These are phyloP conservation scores for Gouania willdenowi DNA, from an alignment of 2,797 vertebrate species.

Conservation along the genomic window DNA sequence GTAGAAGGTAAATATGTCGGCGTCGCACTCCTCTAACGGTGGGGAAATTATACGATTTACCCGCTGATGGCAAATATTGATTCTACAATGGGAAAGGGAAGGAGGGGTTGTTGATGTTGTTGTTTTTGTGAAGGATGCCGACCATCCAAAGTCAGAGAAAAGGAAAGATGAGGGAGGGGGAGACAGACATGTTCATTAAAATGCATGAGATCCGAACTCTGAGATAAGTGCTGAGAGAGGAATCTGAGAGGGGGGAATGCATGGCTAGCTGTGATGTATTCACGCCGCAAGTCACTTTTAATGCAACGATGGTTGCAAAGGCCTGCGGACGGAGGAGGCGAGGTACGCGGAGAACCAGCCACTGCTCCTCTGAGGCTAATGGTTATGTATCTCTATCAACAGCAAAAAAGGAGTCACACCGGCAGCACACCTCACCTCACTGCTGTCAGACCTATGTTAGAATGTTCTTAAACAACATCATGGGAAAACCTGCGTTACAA, in stretches of 20 bases:
- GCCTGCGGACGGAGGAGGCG: slow-evolving; percentile 36
- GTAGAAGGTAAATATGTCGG: slow-evolving; percentile 63
- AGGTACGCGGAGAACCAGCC: no score
- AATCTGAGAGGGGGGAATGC: slow-evolving; percentile 39
- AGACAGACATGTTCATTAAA: slow-evolving; percentile 66
- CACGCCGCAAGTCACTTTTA: slow-evolving; percentile 65
- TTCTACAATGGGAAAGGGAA: slow-evolving; percentile 54
- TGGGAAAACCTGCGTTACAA: no score
- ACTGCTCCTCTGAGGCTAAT: no score
- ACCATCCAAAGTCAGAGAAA: slow-evolving; percentile 69
- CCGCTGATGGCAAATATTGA: slow-evolving; percentile 79
- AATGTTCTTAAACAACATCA: no score
- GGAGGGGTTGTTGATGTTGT: slow-evolving; percentile 33
- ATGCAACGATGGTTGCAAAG: slow-evolving; percentile 53
- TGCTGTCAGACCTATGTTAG: no score
- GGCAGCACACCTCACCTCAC: no score
- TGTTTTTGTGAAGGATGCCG: slow-evolving; percentile 70
- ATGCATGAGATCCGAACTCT: slow-evolving; percentile 71
- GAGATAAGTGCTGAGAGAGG: slow-evolving; percentile 66
- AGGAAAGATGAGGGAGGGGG: slow-evolving; percentile 15
- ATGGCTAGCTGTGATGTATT: slow-evolving; percentile 63
- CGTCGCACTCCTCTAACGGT: slow-evolving; percentile 62
- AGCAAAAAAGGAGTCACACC: no score
- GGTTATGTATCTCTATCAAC: no score
- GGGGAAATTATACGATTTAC: slow-evolving; percentile 74